phyloP scores from a whole-genome alignment of 2,888 invertebrate species.

The Tuberolachnus salignus region DNA sequence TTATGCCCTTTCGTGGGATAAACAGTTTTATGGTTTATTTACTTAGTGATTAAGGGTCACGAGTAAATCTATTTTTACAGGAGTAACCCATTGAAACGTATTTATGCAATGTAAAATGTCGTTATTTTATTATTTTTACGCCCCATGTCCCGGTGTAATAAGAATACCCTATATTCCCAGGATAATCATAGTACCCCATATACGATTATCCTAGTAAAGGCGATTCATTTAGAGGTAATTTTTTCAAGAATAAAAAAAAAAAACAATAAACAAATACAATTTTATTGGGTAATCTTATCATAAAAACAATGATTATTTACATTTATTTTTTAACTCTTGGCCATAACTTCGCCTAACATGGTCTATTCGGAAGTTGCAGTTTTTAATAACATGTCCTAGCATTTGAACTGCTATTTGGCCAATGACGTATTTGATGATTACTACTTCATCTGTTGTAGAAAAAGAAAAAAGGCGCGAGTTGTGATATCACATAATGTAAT shows the following conservation, averaged over 20 bases:
- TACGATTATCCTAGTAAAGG: too few species aligned
- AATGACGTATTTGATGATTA: not conserved
- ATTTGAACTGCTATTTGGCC: not conserved
- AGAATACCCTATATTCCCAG: too few species aligned
- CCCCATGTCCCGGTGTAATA: too few species aligned
- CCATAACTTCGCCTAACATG: not conserved
- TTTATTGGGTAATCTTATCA: not conserved
- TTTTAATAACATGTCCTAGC: not conserved
- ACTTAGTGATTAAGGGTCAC: too few species aligned
- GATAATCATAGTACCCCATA: too few species aligned
- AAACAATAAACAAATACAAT: not conserved
- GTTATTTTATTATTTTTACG: too few species aligned
- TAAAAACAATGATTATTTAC: not conserved
- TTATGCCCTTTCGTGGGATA: too few species aligned
- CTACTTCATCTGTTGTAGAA: not conserved
- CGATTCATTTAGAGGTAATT: constrained; percentile 1
- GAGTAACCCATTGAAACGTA: too few species aligned
- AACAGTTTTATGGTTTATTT: too few species aligned
- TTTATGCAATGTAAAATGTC: too few species aligned
- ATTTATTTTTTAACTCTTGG: constrained; percentile 1
- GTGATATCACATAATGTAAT: not conserved
- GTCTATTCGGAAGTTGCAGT: not conserved
- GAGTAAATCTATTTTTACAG: too few species aligned
- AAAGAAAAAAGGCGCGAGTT: constrained; percentile 2
- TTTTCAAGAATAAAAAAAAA: constrained; percentile 7